Base-by-base conservation (phyloP, 2,888 invertebrate genomes). In the Maniola hyperantus region DNA sequence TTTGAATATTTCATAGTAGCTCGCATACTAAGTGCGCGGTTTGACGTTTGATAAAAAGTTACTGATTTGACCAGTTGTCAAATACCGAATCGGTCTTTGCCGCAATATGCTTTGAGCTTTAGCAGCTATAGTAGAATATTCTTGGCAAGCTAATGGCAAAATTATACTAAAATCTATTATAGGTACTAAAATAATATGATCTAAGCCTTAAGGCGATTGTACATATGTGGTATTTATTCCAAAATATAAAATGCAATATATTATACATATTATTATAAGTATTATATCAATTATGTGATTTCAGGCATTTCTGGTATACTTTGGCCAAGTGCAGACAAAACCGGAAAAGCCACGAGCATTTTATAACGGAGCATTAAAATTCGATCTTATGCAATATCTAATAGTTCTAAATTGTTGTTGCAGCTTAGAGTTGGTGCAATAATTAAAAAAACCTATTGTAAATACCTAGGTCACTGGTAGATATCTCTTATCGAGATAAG, bases 171-270 rank as follows among this genome's bases (percentile, higher is more conserved):
- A 10, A 54, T 15, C 36, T 54, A 18, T 18, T 39, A n/a, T n/a
- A 34, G 15, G 15, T 39, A 55, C n/a, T 34, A 48, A 48, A 18
- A 48, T 48, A 26, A 20, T 18, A 34, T 11, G 11, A 39, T 4
- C 34, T 18, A 55, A 55, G 39, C 15, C 34, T 18, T 20, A 36
- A 18, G 39, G 55, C 39, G 8, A 55, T 51, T 51, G 50, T 51
- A 51, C 50, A 26, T 51, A 51, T 13, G 34, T 48, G 46, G 59
- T 61, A 18, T 20, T 55, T 36, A 39, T 39, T 36, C 1, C 36
- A 20, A 57, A 13, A 57, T 57, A 55, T 20, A 57, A 57, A 42
- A 57, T 57, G 57, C 42, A 57, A 57, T 42, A 2, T 11, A 54
- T n/a, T 57, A 39, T 57, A 11, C 42, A 39, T 57, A 10, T 57